phyloP scores from a whole-genome alignment of 2,797 vertebrate species.

The Cirrhinus molitorella region DNA sequence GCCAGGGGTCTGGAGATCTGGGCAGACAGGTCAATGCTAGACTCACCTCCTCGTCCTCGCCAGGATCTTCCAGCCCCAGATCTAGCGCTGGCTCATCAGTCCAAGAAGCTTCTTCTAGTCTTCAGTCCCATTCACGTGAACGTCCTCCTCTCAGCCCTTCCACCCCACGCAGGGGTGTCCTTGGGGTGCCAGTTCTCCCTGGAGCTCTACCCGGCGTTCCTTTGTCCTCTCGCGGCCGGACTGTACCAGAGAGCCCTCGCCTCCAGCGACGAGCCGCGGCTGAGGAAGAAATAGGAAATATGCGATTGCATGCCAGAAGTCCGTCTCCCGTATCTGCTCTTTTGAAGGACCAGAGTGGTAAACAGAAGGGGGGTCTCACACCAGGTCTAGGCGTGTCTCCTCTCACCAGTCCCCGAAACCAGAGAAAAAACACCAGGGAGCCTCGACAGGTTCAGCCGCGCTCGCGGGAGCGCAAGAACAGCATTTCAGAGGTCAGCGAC shows the following conservation, averaged over 20 bases:
- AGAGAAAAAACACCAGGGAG: conserved; percentile 78
- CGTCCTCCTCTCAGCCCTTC: conserved; percentile 88
- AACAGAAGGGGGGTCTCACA: conserved; percentile 68
- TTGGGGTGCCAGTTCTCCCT: conserved; percentile 75
- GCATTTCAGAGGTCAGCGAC: conserved; percentile 93
- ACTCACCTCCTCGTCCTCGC: conserved; percentile 51
- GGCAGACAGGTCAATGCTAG: conserved; percentile 64
- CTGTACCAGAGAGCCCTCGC: conserved; percentile 79
- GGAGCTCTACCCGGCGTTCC: conserved; percentile 55
- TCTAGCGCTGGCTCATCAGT: conserved; percentile 70
- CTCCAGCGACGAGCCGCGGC: conserved; percentile 65
- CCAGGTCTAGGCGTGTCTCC: conserved; percentile 78
- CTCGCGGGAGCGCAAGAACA: conserved; percentile 90
- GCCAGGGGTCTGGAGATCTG: conserved; percentile 60
- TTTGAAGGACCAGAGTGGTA: conserved; percentile 67
- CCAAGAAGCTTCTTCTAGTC: conserved; percentile 81
- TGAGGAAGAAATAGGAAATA: conserved; percentile 65
- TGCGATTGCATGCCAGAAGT: conserved; percentile 74
- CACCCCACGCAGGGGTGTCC: conserved; percentile 75
- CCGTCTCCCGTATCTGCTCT: conserved; percentile 75
- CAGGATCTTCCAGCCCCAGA: conserved; percentile 74
- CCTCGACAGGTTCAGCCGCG: conserved; percentile 64
- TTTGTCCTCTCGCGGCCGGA: conserved; percentile 67
- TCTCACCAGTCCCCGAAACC: conserved; percentile 80
- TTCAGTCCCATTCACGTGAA: conserved; percentile 69